Conservation (phyloP, 2,888 invertebrate genomes). For the Nemapogon koenigi region DNA sequence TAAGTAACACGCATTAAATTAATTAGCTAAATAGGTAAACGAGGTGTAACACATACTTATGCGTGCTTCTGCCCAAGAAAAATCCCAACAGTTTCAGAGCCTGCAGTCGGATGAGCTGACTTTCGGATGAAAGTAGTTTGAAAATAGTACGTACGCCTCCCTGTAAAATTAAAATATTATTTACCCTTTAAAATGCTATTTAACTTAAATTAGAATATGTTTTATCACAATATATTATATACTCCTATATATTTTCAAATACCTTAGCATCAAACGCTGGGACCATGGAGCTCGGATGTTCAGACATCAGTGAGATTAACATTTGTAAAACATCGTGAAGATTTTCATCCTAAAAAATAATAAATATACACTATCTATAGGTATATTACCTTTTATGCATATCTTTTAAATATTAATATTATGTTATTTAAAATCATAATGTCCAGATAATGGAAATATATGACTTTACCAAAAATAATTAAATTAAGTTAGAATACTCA, state of each 20-base stretch:
- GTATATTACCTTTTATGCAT: no score
- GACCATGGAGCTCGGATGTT: conserved; percentile 98
- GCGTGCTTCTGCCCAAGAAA: conserved; percentile 96
- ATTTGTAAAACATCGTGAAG: conserved; percentile 97
- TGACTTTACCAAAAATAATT: neutral
- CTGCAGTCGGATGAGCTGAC: conserved; percentile 94
- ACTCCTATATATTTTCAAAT: conserved; percentile 11
- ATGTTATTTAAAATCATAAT: neutral
- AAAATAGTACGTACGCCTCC: conserved; percentile 96
- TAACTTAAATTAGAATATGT: neutral
- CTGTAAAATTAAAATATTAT: no score
- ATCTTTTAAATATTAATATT: no score
- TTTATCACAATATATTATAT: neutral
- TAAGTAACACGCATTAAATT: neutral
- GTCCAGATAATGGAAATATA: neutral
- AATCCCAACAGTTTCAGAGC: conserved; percentile 96
- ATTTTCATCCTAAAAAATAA: conserved; percentile 84
- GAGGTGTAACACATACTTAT: conserved; percentile 83
- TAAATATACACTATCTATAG: no score
- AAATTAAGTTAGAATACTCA: neutral
- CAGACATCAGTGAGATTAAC: conserved; percentile 96
- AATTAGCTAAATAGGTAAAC: neutral
- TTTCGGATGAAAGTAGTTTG: conserved; percentile 94
- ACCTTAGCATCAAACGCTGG: conserved; percentile 96
- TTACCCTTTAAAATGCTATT: no score